These are phyloP conservation scores for Acyrthosiphon pisum DNA, from an alignment of 1,140 invertebrate species.

Conservation along the genomic window DNA sequence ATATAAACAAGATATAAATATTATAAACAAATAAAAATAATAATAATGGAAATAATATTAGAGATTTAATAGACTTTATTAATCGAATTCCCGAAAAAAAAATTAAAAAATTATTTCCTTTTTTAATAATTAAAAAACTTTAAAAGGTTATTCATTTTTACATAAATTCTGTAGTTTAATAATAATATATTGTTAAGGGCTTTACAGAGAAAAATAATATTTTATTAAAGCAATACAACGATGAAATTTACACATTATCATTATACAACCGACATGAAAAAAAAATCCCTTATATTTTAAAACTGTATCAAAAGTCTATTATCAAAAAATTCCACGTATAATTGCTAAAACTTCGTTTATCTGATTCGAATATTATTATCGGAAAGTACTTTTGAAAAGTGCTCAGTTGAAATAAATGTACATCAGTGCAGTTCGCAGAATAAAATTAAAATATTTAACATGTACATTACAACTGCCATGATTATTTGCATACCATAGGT, in stretches of 20 bases:
- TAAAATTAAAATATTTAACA: slow-evolving; percentile 1
- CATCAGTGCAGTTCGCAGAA: neutral
- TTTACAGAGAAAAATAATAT: neutral
- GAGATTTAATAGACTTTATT: neutral
- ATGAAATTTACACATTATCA: neutral
- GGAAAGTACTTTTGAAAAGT: too few species aligned
- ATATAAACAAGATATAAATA: too few species aligned
- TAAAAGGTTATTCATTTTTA: neutral
- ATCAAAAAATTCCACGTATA: neutral
- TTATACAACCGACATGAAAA: neutral
- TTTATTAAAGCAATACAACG: neutral
- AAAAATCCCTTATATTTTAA: neutral
- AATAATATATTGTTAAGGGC: neutral
- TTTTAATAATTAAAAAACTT: neutral
- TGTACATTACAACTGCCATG: neutral
- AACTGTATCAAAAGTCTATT: neutral
- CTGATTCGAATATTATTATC: neutral
- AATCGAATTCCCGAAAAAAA: neutral
- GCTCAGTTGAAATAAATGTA: neutral
- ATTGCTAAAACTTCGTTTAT: neutral
- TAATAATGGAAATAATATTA: too few species aligned
- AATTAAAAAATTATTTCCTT: neutral
- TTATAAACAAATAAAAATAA: too few species aligned
- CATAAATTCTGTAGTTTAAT: neutral
- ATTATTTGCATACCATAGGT: too few species aligned